These are phyloP conservation scores for Raja brachyura DNA, from an alignment of 2,113 vertebrate species.

Conservation along the genomic window DNA sequence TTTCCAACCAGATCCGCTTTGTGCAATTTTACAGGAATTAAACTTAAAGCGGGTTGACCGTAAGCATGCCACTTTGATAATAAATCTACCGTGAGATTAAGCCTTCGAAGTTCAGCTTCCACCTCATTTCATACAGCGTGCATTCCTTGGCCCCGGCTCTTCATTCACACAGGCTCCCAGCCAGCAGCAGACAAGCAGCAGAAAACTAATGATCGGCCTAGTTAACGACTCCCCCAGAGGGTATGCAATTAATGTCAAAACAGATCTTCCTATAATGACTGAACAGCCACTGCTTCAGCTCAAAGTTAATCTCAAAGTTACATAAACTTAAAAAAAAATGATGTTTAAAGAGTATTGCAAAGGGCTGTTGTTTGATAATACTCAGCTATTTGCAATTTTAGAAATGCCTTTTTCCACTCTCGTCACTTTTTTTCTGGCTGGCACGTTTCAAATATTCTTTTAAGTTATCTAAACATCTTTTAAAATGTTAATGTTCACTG, in stretches of 20 bases:
- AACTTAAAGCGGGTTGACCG: not conserved
- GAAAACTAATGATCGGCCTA: conserved; percentile 39
- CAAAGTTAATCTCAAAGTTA: conserved; percentile 1
- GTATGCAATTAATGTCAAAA: conserved; percentile 35
- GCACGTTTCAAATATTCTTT: not conserved
- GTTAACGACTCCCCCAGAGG: conserved; percentile 38
- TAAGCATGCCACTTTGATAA: conserved; percentile 15
- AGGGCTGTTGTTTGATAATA: not conserved
- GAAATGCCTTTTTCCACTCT: not conserved
- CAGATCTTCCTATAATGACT: conserved; percentile 36
- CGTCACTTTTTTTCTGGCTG: conserved; percentile 7
- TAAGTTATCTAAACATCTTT: conserved; percentile 25
- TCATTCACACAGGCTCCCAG: conserved; percentile 25
- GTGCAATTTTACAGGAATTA: not conserved
- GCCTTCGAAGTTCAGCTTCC: conserved; percentile 12
- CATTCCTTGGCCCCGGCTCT: not conserved
- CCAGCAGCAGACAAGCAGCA: conserved; percentile 30
- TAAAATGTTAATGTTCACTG: conserved; percentile 21
- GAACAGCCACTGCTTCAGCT: not conserved
- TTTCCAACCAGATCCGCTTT: not conserved
- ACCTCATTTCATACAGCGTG: conserved; percentile 19
- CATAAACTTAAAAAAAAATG: not conserved
- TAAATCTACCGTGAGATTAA: conserved; percentile 3
- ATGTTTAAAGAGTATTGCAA: conserved; percentile 1
- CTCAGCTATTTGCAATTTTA: not conserved